Percentiles rank a stretch among this genome's conserved stretches.
These are phyloP conservation scores for Leucoma salicis DNA, from an alignment of 2,888 invertebrate species.

Conservation along the genomic window DNA sequence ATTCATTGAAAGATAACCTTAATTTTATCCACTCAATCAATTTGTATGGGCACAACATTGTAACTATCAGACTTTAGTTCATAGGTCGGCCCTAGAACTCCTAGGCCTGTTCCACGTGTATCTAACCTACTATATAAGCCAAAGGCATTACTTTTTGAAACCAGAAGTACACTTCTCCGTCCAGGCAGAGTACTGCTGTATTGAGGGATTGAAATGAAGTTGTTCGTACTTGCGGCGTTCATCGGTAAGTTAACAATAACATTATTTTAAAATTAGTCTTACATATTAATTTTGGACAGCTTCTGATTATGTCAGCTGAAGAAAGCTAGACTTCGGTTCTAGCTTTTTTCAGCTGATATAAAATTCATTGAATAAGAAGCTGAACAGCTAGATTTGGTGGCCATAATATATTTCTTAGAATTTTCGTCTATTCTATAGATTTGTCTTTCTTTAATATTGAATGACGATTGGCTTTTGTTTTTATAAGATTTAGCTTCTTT, in stretches of 20 bases:
- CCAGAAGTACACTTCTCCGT: constrained; percentile 30
- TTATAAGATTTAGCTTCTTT: no score
- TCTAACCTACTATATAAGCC: constrained; percentile 55
- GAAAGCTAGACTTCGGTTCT: no score
- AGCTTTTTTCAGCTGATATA: no score
- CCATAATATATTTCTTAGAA: no score
- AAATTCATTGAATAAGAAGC: no score
- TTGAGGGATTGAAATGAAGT: constrained; percentile 53
- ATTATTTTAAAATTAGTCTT: no score
- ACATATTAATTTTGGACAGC: no score
- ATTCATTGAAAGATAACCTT: background rate
- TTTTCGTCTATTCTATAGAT: no score
- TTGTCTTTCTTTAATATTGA: no score
- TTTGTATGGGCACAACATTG: constrained; percentile 25
- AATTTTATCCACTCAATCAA: background rate
- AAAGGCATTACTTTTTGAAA: background rate
- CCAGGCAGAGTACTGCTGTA: background rate
- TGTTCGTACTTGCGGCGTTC: constrained; percentile 64
- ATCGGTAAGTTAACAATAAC: constrained; percentile 61
- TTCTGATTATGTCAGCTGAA: no score
- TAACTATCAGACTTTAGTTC: constrained; percentile 30
- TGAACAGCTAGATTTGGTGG: no score
- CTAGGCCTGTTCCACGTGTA: constrained; percentile 46
- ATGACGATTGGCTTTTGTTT: no score
- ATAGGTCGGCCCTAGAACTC: constrained; percentile 19